Conservation (phyloP, 1,140 invertebrate genomes). For the Maniola jurtina region DNA sequence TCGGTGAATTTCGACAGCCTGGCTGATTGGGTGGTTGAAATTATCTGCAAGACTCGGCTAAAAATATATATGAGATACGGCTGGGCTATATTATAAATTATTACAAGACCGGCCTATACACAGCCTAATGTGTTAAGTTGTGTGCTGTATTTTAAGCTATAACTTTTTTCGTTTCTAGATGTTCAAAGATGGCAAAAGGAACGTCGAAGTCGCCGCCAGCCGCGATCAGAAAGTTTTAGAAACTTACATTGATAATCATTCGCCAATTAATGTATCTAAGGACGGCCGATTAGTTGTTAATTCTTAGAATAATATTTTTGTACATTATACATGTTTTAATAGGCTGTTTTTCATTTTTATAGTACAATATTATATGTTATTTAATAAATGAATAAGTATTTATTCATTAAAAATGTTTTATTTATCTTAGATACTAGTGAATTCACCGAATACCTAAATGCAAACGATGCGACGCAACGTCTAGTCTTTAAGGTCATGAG, state of each 20-base stretch:
- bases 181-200: slow-evolving; percentile 40
- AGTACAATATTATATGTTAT: not conserved
- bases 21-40: too few relatives aligned
- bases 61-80: too few relatives aligned
- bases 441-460: too few relatives aligned
- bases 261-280: slow-evolving; percentile 34
- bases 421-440: not conserved
- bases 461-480: too few relatives aligned
- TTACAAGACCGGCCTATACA: too few relatives aligned
- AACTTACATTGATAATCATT: slow-evolving; percentile 39
- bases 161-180: slow-evolving; percentile 35
- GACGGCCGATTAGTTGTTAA: slow-evolving; percentile 41
- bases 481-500: too few relatives aligned
- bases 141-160: too few relatives aligned
- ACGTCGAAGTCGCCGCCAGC: slow-evolving; percentile 40
- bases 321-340: not conserved
- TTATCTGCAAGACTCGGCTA: too few relatives aligned
- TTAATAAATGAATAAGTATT: not conserved
- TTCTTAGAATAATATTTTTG: not conserved
- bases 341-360: not conserved
- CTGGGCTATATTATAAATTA: too few relatives aligned
- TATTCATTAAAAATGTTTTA: not conserved
- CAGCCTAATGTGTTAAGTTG: too few relatives aligned
- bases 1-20: too few relatives aligned
- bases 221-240: slow-evolving; percentile 43